Evolutionary conservation across 2,888 invertebrate genomes (phyloP), one percentile per base, ranked within the genome.

Genomic region (Coecobrya sp.): DNA sequence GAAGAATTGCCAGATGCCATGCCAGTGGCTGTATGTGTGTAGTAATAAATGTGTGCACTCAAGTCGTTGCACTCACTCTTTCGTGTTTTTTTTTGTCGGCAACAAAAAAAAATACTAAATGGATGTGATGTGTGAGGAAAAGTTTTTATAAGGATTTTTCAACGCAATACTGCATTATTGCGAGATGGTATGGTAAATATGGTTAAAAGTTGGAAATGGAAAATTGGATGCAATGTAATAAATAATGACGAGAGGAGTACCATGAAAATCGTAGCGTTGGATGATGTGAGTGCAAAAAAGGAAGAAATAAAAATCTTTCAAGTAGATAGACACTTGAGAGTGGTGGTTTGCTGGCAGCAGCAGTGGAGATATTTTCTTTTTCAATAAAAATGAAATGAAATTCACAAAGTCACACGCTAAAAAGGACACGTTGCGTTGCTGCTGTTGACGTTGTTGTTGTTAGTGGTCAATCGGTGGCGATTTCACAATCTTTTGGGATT

Each of bases 51-150:
- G 36, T 36, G 65, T 86, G 68, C 68, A 79, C 52, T 36, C 8
- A 87, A 92, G 92, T 92, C 92, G 92, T 92, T 92, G 92, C 92
- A 92, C 92, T 88, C 92, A 62, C 87, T 92, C 52, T 68, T 25
- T 36, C n/a, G 22, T 70, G n/a, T n/a, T n/a, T n/a, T 19, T 16
- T 25, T 62, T 7, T 19, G 62, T 25, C 25, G 19, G 8, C 62
- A 62, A 62, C 25, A 62, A 25, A 62, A 62, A 70, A 16, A 70
- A 70, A 16, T 42, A 70, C 19, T 42, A 42, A 70, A 7, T 70
- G 70, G 16, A 3, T 16, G 30, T 68, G 16, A 36, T 4, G 68
- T 13, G 59, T 16, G 52, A 59, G 16, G n/a, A 7, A 2, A 1
- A 19, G 16, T 1, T n/a, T n/a, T n/a, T n/a, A n/a, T 0, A 59